Percentiles rank a stretch among this genome's conserved stretches.
Evolutionary conservation across 2,888 invertebrate species (phyloP).

Genomic region (Rhamphomyia laevipes): DNA sequence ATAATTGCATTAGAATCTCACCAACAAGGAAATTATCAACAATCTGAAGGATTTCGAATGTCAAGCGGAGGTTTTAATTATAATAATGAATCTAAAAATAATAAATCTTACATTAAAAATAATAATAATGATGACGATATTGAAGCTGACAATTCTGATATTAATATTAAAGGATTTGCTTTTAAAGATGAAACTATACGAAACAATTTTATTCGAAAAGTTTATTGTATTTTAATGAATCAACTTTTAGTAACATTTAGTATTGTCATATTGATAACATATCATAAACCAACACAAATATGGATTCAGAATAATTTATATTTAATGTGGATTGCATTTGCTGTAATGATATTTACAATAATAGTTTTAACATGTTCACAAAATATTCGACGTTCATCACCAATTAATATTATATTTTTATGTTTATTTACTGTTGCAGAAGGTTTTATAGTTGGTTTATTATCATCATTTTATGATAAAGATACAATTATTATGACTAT

Average conservation of each 20-base stretch:
- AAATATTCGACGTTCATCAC: conserved; percentile 67
- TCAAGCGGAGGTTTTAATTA: too few relatives aligned
- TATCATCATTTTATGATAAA: conserved; percentile 47
- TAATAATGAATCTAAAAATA: too few relatives aligned
- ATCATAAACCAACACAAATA: conserved; percentile 47
- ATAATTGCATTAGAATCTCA: too few relatives aligned
- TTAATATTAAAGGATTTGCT: conserved; percentile 29
- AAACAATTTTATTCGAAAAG: conserved; percentile 35
- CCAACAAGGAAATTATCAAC: too few relatives aligned
- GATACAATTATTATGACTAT: conserved; percentile 50
- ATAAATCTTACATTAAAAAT: too few relatives aligned
- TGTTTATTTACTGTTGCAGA: conserved; percentile 76
- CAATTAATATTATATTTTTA: conserved; percentile 81
- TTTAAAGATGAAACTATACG: conserved; percentile 35
- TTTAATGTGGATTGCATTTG: conserved; percentile 57
- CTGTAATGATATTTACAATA: conserved; percentile 57
- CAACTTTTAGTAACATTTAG: conserved; percentile 70
- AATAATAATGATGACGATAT: conserved; percentile 12
- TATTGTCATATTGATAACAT: conserved; percentile 66
- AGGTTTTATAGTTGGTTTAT: conserved; percentile 65
- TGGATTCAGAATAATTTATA: conserved; percentile 46
- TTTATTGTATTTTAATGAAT: conserved; percentile 40
- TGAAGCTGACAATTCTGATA: too few relatives aligned
- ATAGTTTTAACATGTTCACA: conserved; percentile 81
- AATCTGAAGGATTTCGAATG: too few relatives aligned